Base-by-base conservation (phyloP, 2,113 vertebrate species). In the Benitochromis conjunctus region DNA sequence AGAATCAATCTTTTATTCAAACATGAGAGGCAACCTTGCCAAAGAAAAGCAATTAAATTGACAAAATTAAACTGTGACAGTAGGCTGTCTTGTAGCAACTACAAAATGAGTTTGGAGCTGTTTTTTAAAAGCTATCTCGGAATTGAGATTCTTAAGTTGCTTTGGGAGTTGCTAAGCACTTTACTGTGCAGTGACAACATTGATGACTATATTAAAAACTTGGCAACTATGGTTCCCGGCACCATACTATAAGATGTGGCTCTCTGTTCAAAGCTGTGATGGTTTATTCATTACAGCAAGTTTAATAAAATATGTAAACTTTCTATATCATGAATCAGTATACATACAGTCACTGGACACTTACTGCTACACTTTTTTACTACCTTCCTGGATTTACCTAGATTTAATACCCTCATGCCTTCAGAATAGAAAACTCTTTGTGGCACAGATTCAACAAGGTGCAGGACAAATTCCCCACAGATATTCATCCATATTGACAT, bases 31-130 rank as follows among this genome's bases (percentile, higher is more conserved):
- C 57, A 84, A 74, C 41, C 38, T 66, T 86, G 80, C 66, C 80
- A 69, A 76, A 87, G 79, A 88, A 87, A 89, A 85, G 82, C 79
- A 84, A 85, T 87, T 85, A 82, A 76, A 89, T 80, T 43, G 90
- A 54, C 79, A 53, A 74, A 86, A 84, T 89, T 66, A 85, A 69
- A 85, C 43, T 41, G 54, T 29, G 80, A 60, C 80, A 81, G 53
- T 9, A 19, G 4, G 26, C 29, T 46, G 24, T 62, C 21, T 79
- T 26, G 84, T 41, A 76, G 38, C 31, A 8, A 55, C 53, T 86
- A 54, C 62, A 80, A 79, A 84, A 82, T 51, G 4, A 87, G 82
- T 84, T 81, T 82, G 54, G 60, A 43, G 13, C 9, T 53, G 9
- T 8, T 36, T 60, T 64, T 77, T 79, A 57, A 41, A 58, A 41